Conservation (phyloP, 2,888 invertebrate species). For the Erannis defoliaria region DNA sequence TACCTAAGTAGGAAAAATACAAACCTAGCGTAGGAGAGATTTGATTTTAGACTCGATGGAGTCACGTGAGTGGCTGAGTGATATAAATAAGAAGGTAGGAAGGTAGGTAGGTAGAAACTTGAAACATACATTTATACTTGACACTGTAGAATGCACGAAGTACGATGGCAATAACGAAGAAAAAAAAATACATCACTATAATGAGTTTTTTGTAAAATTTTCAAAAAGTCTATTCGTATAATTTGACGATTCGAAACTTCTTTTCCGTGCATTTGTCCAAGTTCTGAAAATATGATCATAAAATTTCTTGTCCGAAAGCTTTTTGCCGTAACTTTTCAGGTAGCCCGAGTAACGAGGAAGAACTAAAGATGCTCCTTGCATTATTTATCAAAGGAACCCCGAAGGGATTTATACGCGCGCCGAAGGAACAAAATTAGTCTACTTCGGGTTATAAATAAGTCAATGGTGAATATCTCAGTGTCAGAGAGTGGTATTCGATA, state of each 20-base stretch:
- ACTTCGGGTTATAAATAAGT: constrained; percentile 32
- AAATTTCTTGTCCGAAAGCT: constrained; percentile 29
- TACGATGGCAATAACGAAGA: too few relatives aligned
- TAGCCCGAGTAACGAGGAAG: constrained; percentile 26
- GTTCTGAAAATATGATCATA: constrained; percentile 20
- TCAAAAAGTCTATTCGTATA: too few relatives aligned
- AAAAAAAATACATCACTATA: too few relatives aligned
- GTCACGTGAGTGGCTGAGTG: too few relatives aligned
- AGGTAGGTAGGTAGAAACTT: too few relatives aligned
- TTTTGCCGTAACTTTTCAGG: constrained; percentile 34
- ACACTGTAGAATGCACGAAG: too few relatives aligned
- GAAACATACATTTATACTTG: too few relatives aligned
- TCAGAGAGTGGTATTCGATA: neutral
- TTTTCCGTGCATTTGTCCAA: constrained; percentile 1
- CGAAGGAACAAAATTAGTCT: constrained; percentile 34
- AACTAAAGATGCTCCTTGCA: constrained; percentile 32
- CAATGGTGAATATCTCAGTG: constrained; percentile 24
- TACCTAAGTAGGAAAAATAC: too few relatives aligned
- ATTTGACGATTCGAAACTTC: neutral
- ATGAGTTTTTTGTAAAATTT: too few relatives aligned
- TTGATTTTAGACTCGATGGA: too few relatives aligned
- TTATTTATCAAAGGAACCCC: constrained; percentile 42
- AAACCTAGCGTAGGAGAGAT: too few relatives aligned
- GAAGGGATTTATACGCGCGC: constrained; percentile 35
- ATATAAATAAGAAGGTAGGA: too few relatives aligned